Conservation (phyloP, 2,797 vertebrate species). For the Leptatherina wallacei region DNA sequence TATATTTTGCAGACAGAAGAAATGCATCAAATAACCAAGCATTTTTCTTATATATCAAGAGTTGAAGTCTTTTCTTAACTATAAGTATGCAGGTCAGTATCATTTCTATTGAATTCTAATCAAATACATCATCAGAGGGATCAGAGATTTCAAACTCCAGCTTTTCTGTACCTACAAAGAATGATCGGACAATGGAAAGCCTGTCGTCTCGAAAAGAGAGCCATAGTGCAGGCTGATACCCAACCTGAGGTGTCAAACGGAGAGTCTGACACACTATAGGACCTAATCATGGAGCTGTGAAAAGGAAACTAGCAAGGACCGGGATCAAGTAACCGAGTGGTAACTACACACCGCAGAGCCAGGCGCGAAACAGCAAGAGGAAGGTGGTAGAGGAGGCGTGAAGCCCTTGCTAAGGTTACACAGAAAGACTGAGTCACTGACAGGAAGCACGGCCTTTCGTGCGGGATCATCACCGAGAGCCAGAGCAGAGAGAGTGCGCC, state of each 20-base stretch:
- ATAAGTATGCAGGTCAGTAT: background rate
- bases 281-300: slow-evolving; percentile 73
- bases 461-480: slow-evolving; percentile 62
- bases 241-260: slow-evolving; percentile 77
- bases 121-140: background rate
- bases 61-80: background rate
- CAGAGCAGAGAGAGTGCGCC: slow-evolving; percentile 81
- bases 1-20: background rate
- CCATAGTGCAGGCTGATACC: slow-evolving; percentile 53
- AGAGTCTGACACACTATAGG: slow-evolving; percentile 74
- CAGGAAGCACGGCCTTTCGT: slow-evolving; percentile 73
- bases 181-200: slow-evolving; percentile 16
- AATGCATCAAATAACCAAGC: no score
- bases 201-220: slow-evolving; percentile 33
- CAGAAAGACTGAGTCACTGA: slow-evolving; percentile 88
- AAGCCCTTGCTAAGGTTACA: slow-evolving; percentile 76
- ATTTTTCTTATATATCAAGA: background rate
- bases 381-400: slow-evolving; percentile 74
- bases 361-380: slow-evolving; percentile 60
- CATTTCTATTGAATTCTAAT: background rate
- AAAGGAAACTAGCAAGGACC: slow-evolving; percentile 78
- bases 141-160: background rate
- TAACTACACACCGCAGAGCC: slow-evolving; percentile 75
- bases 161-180: slow-evolving; percentile 4
- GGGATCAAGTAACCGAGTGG: slow-evolving; percentile 69